Evolutionary conservation across 2,797 vertebrate genomes (phyloP).

Genomic region (Pseudochirops cupreus): DNA sequence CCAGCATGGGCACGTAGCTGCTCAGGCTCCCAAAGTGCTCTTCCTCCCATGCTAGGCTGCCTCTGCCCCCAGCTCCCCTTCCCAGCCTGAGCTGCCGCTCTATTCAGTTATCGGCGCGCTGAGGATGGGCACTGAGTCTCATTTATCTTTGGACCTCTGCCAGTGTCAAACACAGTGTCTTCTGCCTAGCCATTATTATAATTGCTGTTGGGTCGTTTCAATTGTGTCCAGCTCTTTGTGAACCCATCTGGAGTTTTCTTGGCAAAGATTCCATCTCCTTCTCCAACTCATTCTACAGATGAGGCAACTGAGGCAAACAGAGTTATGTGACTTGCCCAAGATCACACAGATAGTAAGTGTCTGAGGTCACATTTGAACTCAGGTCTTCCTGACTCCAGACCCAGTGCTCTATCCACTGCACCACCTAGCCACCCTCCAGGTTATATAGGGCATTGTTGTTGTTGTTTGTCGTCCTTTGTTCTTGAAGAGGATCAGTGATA

Average conservation of each 20-base stretch:
- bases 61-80: background rate
- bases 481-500: background rate
- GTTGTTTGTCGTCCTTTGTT: background rate
- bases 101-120: background rate
- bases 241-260: no score
- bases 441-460: no score
- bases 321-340: background rate
- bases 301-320: background rate
- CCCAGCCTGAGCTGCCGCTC: background rate
- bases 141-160: background rate
- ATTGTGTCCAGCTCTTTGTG: no score
- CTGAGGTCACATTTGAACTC: no score
- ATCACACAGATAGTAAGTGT: no score
- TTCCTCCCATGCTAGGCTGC: background rate
- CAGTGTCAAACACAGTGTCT: background rate
- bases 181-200: background rate
- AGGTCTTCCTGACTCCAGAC: no score
- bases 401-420: no score
- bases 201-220: no score
- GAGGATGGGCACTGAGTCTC: background rate
- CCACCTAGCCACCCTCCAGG: no score
- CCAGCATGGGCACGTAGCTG: background rate
- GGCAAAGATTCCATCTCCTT: background rate
- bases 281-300: background rate
- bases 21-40: background rate